Base-by-base conservation (phyloP, 1,140 invertebrate species). In the Tetramorium alpestre region DNA sequence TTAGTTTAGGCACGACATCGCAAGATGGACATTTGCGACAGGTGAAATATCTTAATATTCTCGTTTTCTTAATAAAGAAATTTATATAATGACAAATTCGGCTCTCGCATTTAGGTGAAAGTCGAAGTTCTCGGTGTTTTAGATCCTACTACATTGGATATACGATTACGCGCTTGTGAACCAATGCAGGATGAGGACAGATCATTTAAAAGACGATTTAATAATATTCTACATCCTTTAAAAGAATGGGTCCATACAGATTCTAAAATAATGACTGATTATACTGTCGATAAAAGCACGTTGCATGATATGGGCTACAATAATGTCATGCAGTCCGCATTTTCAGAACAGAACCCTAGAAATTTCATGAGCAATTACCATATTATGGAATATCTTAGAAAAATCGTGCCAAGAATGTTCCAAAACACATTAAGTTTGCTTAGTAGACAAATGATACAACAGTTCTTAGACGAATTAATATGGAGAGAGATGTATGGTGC, bases 351-450 rank as follows among this genome's bases (percentile, higher is more conserved):
- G 11, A 97, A 97, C 86, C 95, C 96, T 6, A 94, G 95, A 49
- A 96, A 96, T 25, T 94, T 96, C 64, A 96, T 96, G 76, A 97
- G 96, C 80, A 98, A 98, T 93, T 96, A 96, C 5, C 97, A 97
- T 51, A 97, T 98, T 6, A 98, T 99, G 98, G 97, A 98, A 76
- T 99, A 98, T 93, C 93, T 99, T 54, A 95, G 98, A 58, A 96
- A 97, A 86, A 97, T 98, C 84, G 98, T 98, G 5, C 98, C 98
- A 0, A 96, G 98, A 93, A 98, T 98, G 98, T 99, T 98, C 94
- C 97, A 98, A 96, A 98, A 98, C 93, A 98, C 98, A 0, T 93
- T 99, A 8, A 98, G 97, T 25, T 94, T 98, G 75, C 95, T 99
- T 0, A 98, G 97, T 6, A 95, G 98, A 69, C 97, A 97, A 93